Evolutionary conservation across 2,113 vertebrate genomes (phyloP).

Genomic region (Gymnocephalus cernua): DNA sequence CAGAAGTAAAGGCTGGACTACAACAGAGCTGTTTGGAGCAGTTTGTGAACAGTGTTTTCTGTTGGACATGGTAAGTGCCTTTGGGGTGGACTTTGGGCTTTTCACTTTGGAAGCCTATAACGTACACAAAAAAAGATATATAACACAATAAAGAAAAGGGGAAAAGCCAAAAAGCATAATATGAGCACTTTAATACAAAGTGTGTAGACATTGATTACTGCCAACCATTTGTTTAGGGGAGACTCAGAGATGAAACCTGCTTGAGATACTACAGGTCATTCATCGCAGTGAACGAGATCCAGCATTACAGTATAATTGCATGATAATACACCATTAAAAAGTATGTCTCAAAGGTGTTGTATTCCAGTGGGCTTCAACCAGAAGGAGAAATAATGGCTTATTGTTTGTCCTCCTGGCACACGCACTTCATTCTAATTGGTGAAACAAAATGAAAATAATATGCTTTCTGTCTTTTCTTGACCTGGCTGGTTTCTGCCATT

Average conservation of each 20-base stretch:
- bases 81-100: too few species aligned
- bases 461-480: conserved; percentile 9
- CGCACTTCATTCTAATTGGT: neutral
- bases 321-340: neutral
- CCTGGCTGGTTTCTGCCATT: neutral
- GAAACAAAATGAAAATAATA: neutral
- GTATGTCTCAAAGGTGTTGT: too few species aligned
- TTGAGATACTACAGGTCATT: neutral
- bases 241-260: conserved; percentile 1
- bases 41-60: too few species aligned
- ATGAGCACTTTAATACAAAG: neutral
- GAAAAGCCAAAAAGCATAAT: too few species aligned
- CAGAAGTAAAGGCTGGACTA: too few species aligned
- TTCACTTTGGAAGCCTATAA: too few species aligned
- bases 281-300: neutral
- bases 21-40: too few species aligned
- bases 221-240: neutral
- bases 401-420: conserved; percentile 13
- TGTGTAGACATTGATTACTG: neutral
- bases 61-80: too few species aligned
- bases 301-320: neutral
- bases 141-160: too few species aligned
- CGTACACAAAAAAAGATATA: too few species aligned
- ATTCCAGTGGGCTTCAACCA: conserved; percentile 8
- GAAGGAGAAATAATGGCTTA: conserved; percentile 14